Conservation (phyloP, 2,888 invertebrate species). For the Idaea dimidiata region DNA sequence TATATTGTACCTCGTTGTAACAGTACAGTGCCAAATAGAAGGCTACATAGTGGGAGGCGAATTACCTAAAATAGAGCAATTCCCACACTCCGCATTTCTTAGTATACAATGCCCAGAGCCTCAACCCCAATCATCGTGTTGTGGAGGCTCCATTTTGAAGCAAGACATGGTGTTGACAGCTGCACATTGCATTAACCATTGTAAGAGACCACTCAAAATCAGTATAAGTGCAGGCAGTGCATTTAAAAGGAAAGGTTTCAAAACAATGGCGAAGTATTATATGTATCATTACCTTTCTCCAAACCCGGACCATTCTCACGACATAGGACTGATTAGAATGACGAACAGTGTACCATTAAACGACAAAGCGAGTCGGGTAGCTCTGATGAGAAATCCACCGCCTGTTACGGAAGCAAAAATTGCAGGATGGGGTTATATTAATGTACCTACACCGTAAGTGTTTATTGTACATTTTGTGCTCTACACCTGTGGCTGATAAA, state of each 20-base stretch:
- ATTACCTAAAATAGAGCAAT: background rate
- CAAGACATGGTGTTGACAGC: constrained; percentile 39
- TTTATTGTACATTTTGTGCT: background rate
- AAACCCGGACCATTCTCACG: background rate
- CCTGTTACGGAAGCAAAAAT: constrained; percentile 18
- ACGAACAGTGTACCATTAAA: constrained; percentile 3
- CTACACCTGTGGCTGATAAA: background rate
- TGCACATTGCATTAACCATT: constrained; percentile 36
- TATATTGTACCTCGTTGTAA: constrained; percentile 9
- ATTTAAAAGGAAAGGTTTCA: too few relatives aligned
- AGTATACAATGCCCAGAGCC: background rate
- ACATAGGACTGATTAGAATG: background rate
- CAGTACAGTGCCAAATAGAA: constrained; percentile 16
- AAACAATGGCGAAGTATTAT: too few relatives aligned
- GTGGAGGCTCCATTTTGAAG: constrained; percentile 45
- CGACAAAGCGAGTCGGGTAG: constrained; percentile 20
- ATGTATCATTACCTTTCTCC: too few relatives aligned
- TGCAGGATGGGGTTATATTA: constrained; percentile 36
- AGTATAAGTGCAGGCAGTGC: constrained; percentile 20
- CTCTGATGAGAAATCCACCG: constrained; percentile 26
- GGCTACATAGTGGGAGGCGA: constrained; percentile 11
- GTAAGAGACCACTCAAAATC: background rate
- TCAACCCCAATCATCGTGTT: constrained; percentile 21
- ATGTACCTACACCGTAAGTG: constrained; percentile 27
- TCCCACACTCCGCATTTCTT: constrained; percentile 2